Evolutionary conservation across 35 echinoderm and acorn worm genomes (phyloP), one percentile per base, ranked within the genome.

Genomic region (Amphiura filiformis): DNA sequence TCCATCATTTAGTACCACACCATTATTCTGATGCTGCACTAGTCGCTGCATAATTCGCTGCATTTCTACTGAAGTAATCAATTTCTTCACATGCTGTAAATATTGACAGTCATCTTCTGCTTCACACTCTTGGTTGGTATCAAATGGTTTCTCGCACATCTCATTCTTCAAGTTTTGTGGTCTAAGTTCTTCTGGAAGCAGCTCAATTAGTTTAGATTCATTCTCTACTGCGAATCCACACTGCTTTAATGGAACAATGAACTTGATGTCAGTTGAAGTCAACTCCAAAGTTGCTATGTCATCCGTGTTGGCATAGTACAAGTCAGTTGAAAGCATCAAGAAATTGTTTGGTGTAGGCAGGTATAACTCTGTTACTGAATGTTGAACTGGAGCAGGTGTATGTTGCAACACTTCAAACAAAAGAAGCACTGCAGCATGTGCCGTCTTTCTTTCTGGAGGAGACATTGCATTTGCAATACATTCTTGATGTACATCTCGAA

Each of bases 11-110:
- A 31, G 56, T 65, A 14, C 18, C 22, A 34, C 65, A 28, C 44
- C 52, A 26, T 42, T n/a, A 37, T 7, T 17, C 30, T 85, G 83
- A 36, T 85, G 56, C 61, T 32, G 49, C 26, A 61, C 1, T 22
- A 85, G 83, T 34, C 83, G 33, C 0, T 44, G 33, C 56, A 85
- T 9, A 1, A 85, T 56, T 34, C 31, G 47, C 34, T 56, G 56
- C 49, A 85, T 85, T 37, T 85, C 83, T 22, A 32, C 83, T 3
- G 83, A 85, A 36, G 56, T 85, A 34, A 85, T 61, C 32, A 61
- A 65, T 13, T 61, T 30, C 28, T 64, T 85, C 30, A 85, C 65
- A 7, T 61, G 33, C 65, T 85, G 32, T 11, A 85, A 56, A 30
- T 65, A 85, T 22, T 30, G 0, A 65, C 83, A 85, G 64, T 85